phyloP scores from a whole-genome alignment of 2,888 invertebrate genomes.

The Macrosiphum euphorbiae region DNA sequence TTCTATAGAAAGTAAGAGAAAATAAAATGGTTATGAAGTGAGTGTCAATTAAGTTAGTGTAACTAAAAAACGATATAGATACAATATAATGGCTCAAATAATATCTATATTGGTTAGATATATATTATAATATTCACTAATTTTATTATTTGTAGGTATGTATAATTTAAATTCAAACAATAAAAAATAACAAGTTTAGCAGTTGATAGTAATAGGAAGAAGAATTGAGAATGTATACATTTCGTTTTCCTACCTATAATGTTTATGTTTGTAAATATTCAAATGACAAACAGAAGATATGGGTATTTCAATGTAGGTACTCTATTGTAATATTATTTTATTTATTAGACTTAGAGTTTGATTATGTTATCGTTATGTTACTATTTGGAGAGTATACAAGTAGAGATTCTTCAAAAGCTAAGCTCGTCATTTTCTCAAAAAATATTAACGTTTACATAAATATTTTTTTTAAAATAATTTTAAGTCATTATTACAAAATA shows the following conservation, averaged over 20 bases:
- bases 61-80: not conserved
- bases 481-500: not conserved
- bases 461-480: not conserved
- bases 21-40: not conserved
- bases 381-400: not conserved
- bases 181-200: not conserved
- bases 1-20: constrained; percentile 37
- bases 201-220: not conserved
- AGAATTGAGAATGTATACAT: not conserved
- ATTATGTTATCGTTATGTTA: not conserved
- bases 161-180: not conserved
- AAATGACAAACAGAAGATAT: not conserved
- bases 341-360: not conserved
- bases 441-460: not conserved
- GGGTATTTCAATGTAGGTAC: not conserved
- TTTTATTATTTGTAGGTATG: not conserved
- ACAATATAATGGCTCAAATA: not conserved
- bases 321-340: not conserved
- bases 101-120: not conserved
- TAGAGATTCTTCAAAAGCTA: not conserved
- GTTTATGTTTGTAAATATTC: not conserved
- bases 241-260: not conserved
- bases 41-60: constrained; percentile 12
- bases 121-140: not conserved
- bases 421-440: not conserved